Evolutionary conservation across 1,140 invertebrate species (phyloP), one percentile per base, ranked within the genome.

Genomic region (Cydia splendana): DNA sequence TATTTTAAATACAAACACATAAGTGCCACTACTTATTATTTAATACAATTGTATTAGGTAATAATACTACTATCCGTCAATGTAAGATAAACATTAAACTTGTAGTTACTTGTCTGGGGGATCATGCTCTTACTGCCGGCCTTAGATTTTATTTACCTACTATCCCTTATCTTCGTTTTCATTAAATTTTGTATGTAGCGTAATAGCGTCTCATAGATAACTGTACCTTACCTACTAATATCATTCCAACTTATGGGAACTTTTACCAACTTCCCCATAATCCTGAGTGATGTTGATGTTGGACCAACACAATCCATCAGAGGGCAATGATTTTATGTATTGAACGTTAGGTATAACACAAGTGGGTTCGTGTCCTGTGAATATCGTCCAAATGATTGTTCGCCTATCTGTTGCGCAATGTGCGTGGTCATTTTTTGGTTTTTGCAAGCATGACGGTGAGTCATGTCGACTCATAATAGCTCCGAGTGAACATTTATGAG

Each of bases 381-480:
- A 71, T 42, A 71, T 71, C n/a, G 34, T n/a, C 30, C 12, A 18
- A 71, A 71, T 71, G 34, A 71, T 71, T 18, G 38, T 30, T 34
- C 28, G 30, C 38, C 67, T 71, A 71, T 71, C 38, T 71, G 67
- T 71, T 71, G 67, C 67, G 67, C 38, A 71, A 71, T 38, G 67
- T 71, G 13, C 67, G 20, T 53, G 74, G 24, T 86, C 67, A 78
- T 82, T 77, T 81, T 83, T 85, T 78, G 81, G 83, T 82, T 85
- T 85, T 81, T 79, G 83, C 83, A 79, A 80, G 79, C 77, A 79
- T 88, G 88, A 62, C 62, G 62, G 24, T 76, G 75, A 90, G 74
- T 89, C 87, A 89, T 81, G 78, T 76, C 69, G 65, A 65, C 67
- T 67, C 73, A 75, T 80, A 83, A 84, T 81, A 85, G 79, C 75